These are phyloP conservation scores for Lasioglossum malachurum DNA, from an alignment of 2,888 invertebrate genomes.

Conservation along the genomic window DNA sequence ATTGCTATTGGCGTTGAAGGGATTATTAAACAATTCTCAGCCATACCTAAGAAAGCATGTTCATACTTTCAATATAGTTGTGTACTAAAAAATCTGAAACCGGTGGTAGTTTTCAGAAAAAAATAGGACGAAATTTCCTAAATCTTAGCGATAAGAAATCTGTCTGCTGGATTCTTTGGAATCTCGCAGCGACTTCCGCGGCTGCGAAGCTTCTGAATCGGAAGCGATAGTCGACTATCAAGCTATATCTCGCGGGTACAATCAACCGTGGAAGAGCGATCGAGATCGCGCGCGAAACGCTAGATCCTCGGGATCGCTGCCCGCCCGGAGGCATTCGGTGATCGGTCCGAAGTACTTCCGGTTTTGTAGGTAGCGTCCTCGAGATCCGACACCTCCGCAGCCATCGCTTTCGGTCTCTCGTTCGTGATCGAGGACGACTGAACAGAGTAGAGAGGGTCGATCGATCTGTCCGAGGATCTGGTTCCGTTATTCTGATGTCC, in stretches of 20 bases:
- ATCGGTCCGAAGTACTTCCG: conserved; percentile 77
- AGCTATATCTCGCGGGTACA: conserved; percentile 29
- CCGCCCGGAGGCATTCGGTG: conserved; percentile 73
- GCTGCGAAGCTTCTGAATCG: conserved; percentile 18
- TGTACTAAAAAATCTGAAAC: background rate
- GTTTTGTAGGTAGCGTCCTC: conserved; percentile 55
- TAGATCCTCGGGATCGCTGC: conserved; percentile 62
- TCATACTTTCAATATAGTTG: background rate
- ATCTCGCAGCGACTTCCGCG: conserved; percentile 7
- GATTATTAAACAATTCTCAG: background rate
- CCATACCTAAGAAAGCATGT: background rate
- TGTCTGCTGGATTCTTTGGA: background rate
- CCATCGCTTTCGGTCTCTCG: conserved; percentile 26
- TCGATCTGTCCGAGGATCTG: conserved; percentile 45
- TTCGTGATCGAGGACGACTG: conserved; percentile 55
- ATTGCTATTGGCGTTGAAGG: background rate
- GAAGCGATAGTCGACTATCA: conserved; percentile 23
- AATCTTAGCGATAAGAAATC: background rate
- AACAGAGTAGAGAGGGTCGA: conserved; percentile 67
- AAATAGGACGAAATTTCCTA: background rate
- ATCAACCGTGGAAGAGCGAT: conserved; percentile 29
- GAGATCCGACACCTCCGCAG: conserved; percentile 40
- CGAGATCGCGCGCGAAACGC: conserved; percentile 33
- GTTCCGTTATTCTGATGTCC: background rate
- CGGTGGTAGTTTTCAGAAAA: background rate